Base-by-base conservation (phyloP, 2,888 invertebrate species). In the Hypomecis punctinalis region DNA sequence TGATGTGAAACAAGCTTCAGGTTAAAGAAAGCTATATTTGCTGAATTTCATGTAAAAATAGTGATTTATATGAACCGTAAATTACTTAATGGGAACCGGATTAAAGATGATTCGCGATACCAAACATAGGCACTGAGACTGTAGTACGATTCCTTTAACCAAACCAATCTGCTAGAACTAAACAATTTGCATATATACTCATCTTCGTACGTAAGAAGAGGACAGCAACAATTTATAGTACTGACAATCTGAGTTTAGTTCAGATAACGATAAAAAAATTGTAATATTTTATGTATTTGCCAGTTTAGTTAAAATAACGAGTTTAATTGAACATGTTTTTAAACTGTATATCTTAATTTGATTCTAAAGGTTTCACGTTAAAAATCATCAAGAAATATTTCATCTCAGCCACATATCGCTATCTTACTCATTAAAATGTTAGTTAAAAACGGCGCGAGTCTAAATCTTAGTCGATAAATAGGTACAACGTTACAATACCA, bases 21-120 rank as follows among this genome's bases (percentile, higher is more conserved):
- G 37, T 77, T 83, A 84, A 81, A 85, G 73, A 83, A 85, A 85
- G 83, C 71, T 73, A 83, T 63, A 72, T 71, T 70, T 72, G 81
- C 76, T 67, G 75, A 73, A 75, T 70, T 73, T 71, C 77, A 77
- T 71, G 74, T 75, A 76, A 78, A 77, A 77, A 75, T 73, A 74
- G 48, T 61, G 43, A 43, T 43, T 11, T n/a, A 43, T 39, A 39
- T 23, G 23, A 23, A 23, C 23, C 23, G 23, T 23, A 23, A 23
- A 23, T 23, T 23, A 23, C 23, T 23, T 23, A 23, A 23, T 23
- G 23, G 23, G 23, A 23, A 23, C 23, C 23, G 23, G 1, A 3
- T 23, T 23, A 23, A 23, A 23, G 23, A 23, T 23, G 23, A 23
- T 23, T 23, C 23, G 23, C 23, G 23, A 23, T 2, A 23, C 23